phyloP scores from a whole-genome alignment of 1,140 invertebrate species.

The Drosophila ohnishii region DNA sequence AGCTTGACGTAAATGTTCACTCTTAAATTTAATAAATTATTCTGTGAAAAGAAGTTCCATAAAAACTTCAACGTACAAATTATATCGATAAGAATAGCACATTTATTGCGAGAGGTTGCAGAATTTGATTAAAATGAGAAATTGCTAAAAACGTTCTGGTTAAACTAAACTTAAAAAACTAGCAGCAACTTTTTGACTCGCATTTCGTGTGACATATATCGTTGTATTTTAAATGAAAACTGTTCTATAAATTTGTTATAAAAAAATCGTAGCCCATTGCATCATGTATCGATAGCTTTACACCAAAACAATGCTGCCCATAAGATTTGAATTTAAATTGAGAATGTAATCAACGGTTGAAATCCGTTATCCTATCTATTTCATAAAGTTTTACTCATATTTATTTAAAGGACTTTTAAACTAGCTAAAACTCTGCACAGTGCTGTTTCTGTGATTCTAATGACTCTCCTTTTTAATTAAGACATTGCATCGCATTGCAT shows the following conservation, averaged over 20 bases:
- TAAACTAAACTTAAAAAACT: no score
- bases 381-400: neutral
- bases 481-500: slow-evolving; percentile 22
- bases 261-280: neutral
- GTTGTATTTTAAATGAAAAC: neutral
- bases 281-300: neutral
- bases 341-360: neutral
- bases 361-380: neutral
- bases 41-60: no score
- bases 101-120: no score
- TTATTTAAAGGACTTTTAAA: neutral
- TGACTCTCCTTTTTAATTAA: slow-evolving; percentile 11
- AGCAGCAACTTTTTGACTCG: no score
- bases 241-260: neutral
- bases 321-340: neutral
- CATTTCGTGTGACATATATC: no score
- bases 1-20: no score
- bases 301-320: slow-evolving; percentile 22
- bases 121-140: no score
- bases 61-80: no score
- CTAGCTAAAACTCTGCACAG: neutral
- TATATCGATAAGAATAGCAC: no score
- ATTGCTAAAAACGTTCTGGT: no score
- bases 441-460: neutral
- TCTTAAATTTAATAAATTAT: no score